These are phyloP conservation scores for Drosophila orena DNA, from an alignment of 1,140 invertebrate genomes.

Conservation along the genomic window DNA sequence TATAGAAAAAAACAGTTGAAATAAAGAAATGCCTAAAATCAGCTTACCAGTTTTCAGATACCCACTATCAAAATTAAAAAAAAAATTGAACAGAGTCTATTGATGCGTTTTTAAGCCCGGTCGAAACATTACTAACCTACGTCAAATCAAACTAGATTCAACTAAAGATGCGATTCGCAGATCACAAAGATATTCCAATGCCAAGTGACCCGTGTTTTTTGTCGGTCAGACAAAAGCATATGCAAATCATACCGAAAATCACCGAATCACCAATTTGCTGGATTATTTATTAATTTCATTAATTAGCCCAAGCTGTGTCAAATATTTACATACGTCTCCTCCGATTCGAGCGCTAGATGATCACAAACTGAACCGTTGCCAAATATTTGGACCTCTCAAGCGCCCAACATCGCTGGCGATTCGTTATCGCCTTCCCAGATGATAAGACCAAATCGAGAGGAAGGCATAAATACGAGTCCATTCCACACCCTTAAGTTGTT, in stretches of 20 bases:
- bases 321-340: slow-evolving; percentile 52
- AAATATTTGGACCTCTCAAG: slow-evolving; percentile 43
- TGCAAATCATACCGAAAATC: slow-evolving; percentile 40
- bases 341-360: slow-evolving; percentile 30
- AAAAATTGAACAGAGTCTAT: background rate
- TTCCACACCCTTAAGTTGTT: slow-evolving; percentile 16
- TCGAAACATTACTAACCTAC: slow-evolving; percentile 49
- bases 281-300: slow-evolving; percentile 50
- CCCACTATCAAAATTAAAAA: slow-evolving; percentile 4
- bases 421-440: slow-evolving; percentile 39
- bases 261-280: slow-evolving; percentile 19
- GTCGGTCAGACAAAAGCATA: slow-evolving; percentile 35
- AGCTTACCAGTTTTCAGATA: slow-evolving; percentile 24
- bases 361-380: slow-evolving; percentile 49
- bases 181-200: slow-evolving; percentile 55
- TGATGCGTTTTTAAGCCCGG: slow-evolving; percentile 31
- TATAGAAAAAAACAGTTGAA: background rate
- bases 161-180: slow-evolving; percentile 10
- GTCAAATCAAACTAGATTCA: slow-evolving; percentile 27
- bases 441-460: slow-evolving; percentile 40
- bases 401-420: slow-evolving; percentile 7
- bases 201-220: slow-evolving; percentile 51
- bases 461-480: slow-evolving; percentile 30
- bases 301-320: slow-evolving; percentile 36
- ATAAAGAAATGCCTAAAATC: background rate